Base-by-base conservation (phyloP, 2,888 invertebrate species). In the Cheilosia impressa region DNA sequence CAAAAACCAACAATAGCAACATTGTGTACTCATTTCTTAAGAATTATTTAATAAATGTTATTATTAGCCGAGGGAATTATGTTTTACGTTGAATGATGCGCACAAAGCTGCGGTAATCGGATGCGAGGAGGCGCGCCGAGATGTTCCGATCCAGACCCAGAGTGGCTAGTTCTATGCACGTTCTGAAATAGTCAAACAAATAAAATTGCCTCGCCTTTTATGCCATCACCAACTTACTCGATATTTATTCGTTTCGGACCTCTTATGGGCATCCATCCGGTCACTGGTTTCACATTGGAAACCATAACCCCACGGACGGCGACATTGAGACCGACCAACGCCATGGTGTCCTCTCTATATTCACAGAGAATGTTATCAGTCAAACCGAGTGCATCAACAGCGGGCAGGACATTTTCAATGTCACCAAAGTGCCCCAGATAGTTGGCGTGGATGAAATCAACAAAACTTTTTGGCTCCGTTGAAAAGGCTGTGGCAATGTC, bases 251-350 rank as follows among this genome's bases (percentile, higher is more conserved):
- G 89, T 66, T 90, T 91, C 57, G 90, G 89, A 5, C 94, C 95
- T 88, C 94, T 93, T 0, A 96, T 95, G 71, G 96, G 96, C 92
- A 95, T 95, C 96, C 96, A 96, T 41, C 95, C 95, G 15, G 94
- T 94, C 1, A 95, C 93, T 17, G 95, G 95, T 27, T 94, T 93
- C 89, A 93, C 93, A 91, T 97, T 97, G 24, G 94, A 92, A 5
- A 95, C 92, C 96, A 97, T 96, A 27, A 96, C 91, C 27, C 96
- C 95, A 63, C 96, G 93, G 19, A 96, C 93, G 22, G 94, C 93
- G 24, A 94, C 92, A 90, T 95, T 96, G 87, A 95, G 91, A 24
- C 95, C 95, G 91, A 94, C 94, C 89, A 89, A 15, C 5, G 87
- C 78, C 6, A 90, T 57, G 10, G 84, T 45, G 68, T 90, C 89